Evolutionary conservation across 1,140 invertebrate genomes (phyloP), one percentile per base, ranked within the genome.

Genomic region (Drosophila grimshawi): DNA sequence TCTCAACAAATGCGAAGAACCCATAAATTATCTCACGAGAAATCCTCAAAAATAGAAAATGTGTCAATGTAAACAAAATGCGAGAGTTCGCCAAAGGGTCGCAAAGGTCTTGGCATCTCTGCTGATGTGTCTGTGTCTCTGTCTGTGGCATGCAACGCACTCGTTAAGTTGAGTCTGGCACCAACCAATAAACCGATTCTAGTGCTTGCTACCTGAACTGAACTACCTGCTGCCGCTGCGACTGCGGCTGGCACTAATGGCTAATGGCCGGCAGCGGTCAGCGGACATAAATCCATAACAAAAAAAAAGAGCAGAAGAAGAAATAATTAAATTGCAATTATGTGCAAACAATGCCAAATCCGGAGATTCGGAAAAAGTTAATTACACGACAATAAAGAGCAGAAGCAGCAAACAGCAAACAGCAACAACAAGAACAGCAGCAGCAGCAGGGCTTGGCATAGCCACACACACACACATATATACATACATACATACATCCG

Each of bases 281-380:
- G 77, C 83, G 80, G 67, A 89, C 85, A 88, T 88, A 88, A 88
- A 88, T 88, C 83, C 85, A 83, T 89, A 83, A 88, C 49, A 41
- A 51, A 55, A 59, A 70, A 76, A 33, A 55, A 37, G 19, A 61
- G 19, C 19, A 19, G 19, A 19, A 19, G 19, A 69, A 49, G 46
- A 89, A 88, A 88, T 88, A 88, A 88, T 88, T 88, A 88, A 88
- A 88, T 89, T 88, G 83, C 83, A 88, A 88, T 88, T 88, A 88
- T 88, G 83, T 89, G 83, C 83, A 88, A 88, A 88, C 83, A 88
- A 88, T 88, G 78, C 83, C 68, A 89, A 88, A 88, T 88, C 85
- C 83, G 80, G 85, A 82, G 83, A 88, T 88, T 88, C 83, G 80
- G 83, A 88, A 88, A 88, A 88, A 88, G 83, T 88, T 88, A 88